These are phyloP conservation scores for Prochilodus magdalenae DNA, from an alignment of 2,113 vertebrate species.

Conservation along the genomic window DNA sequence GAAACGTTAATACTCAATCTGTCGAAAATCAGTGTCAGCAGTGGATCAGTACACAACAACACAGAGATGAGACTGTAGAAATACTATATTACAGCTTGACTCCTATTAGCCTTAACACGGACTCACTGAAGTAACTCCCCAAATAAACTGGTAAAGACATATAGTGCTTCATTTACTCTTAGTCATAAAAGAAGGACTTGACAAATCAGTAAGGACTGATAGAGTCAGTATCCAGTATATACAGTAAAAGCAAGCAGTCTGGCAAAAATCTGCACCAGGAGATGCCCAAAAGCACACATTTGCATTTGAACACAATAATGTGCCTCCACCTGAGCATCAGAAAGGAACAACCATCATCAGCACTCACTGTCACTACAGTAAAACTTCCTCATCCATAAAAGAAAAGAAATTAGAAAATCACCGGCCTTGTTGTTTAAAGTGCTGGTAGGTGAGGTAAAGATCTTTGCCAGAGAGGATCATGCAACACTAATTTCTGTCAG, in stretches of 20 bases:
- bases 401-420: not conserved
- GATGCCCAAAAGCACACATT: too few species aligned
- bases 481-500: not conserved
- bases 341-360: not conserved
- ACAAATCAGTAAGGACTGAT: too few species aligned
- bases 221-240: too few species aligned
- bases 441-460: too few species aligned
- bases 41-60: constrained; percentile 64
- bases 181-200: too few species aligned
- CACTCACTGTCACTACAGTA: not conserved
- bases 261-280: too few species aligned
- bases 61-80: not conserved
- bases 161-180: too few species aligned
- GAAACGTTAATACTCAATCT: constrained; percentile 81
- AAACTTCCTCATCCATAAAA: constrained; percentile 23
- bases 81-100: not conserved
- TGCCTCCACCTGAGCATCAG: not conserved
- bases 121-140: too few species aligned
- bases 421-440: constrained; percentile 1
- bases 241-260: too few species aligned
- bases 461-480: too few species aligned
- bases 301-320: not conserved
- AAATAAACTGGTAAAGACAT: too few species aligned
- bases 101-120: too few species aligned
- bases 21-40: constrained; percentile 84